Base-by-base conservation (phyloP, 53 echinoderm and acorn worm genomes). In the Hippasteria phrygiana region DNA sequence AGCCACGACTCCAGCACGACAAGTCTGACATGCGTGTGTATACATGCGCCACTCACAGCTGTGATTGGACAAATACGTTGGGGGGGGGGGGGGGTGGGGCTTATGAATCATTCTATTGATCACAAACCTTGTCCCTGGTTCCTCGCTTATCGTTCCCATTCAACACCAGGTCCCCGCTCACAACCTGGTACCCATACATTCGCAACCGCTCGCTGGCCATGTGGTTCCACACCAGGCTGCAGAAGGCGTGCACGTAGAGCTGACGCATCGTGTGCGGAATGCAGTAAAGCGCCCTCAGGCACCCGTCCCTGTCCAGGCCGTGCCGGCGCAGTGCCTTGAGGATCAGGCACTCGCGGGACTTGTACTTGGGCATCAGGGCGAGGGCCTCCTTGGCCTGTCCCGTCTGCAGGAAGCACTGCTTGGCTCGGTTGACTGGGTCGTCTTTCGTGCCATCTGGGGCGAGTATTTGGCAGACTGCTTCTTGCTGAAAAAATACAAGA, bases 171-270 rank as follows among this genome's bases (percentile, higher is more conserved):
- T 96, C 96, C 63, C 96, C 96, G 14, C 63, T 89, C 5, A 93
- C 85, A 35, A 91, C 88, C 24, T 87, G 55, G 75, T 78, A 87
- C 18, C 96, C 96, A 78, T 94, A 88, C 48, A 48, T 22, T 55
- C 36, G 22, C 45, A 96, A 79, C 62, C 96, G 56, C 65, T 70
- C 77, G 34, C 92, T 90, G 37, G 91, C 94, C 93, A 94, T 91
- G 39, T 88, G 84, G 71, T 96, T 96, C 96, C 96, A 96, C 11
- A 96, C 86, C 65, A 96, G 75, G 47, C 96, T 94, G 80, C 93
- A 92, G 89, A 92, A 96, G 62, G 92, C 88, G 55, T 94, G 94
- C 1, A 94, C 39, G 73, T 96, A 96, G 62, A 96, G 48, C 91
- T 92, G 94, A 42, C 96, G 83, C 91, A 93, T 82, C n/a, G 80